Percentiles rank a stretch among this genome's conserved stretches.
phyloP scores from a whole-genome alignment of 2,113 vertebrate genomes.

The Hirundichthys speculiger region DNA sequence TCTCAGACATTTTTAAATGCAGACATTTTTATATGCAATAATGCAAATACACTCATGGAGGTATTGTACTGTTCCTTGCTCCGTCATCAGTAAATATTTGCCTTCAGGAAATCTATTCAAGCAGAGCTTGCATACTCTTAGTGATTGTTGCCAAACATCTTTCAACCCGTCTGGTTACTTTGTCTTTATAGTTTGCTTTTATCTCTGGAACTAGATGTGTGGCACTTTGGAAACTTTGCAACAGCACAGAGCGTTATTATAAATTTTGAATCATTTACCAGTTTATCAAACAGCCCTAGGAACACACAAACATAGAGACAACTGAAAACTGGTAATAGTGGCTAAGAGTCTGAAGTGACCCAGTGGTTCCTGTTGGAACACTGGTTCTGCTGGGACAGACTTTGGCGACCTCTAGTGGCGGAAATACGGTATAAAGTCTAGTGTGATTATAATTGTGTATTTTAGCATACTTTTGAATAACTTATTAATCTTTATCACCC shows the following conservation, averaged over 20 bases:
- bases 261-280: not conserved
- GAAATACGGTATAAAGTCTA: not conserved
- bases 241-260: not conserved
- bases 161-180: slow-evolving; percentile 22
- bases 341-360: too few species aligned
- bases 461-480: not conserved
- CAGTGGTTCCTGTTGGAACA: too few species aligned
- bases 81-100: slow-evolving; percentile 30
- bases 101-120: slow-evolving; percentile 7
- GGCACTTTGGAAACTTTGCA: too few species aligned
- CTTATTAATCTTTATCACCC: too few species aligned
- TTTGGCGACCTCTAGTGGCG: slow-evolving; percentile 56
- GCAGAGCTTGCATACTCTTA: not conserved
- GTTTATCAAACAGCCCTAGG: not conserved
- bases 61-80: not conserved
- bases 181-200: not conserved
- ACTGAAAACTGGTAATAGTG: not conserved
- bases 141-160: slow-evolving; percentile 58
- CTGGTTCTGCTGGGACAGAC: not conserved
- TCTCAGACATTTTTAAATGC: too few species aligned
- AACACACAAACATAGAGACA: not conserved
- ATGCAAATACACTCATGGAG: not conserved
- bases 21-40: too few species aligned
- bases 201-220: too few species aligned
- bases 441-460: not conserved